Percentiles rank a stretch among this genome's conserved stretches.
phyloP scores from a whole-genome alignment of 1,140 invertebrate species.

The Latrodectus geometricus region DNA sequence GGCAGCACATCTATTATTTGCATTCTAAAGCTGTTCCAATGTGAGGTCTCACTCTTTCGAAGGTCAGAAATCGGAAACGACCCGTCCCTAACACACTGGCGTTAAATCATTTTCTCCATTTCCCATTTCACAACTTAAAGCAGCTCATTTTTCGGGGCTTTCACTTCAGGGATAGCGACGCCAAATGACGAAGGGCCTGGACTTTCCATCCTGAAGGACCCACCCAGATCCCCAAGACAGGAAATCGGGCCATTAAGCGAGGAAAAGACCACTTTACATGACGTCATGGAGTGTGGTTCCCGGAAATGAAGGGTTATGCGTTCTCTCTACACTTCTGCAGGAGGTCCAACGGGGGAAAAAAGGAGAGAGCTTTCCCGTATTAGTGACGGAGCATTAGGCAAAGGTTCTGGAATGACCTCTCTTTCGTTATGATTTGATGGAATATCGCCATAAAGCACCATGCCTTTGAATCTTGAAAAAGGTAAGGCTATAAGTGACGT shows the following conservation, averaged over 20 bases:
- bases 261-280: conserved; percentile 40
- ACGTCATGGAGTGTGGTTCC: conserved; percentile 25
- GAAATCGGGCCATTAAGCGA: conserved; percentile 36
- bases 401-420: conserved; percentile 8
- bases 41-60: no score
- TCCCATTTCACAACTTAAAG: no score
- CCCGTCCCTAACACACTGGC: no score
- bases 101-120: no score
- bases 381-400: conserved; percentile 18
- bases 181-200: neutral
- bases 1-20: no score
- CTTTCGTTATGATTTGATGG: conserved; percentile 1
- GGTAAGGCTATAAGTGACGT: neutral
- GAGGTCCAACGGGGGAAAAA: conserved; percentile 7
- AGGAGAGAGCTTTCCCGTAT: conserved; percentile 5
- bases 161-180: no score
- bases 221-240: neutral
- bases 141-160: no score
- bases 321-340: neutral
- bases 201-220: conserved; percentile 6
- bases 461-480: neutral
- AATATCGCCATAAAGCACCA: neutral
- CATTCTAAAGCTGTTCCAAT: no score
- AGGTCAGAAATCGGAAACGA: no score
- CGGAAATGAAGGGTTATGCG: conserved; percentile 41